Evolutionary conservation across 2,797 vertebrate genomes (phyloP).

Genomic region (Galagoides demidoff): DNA sequence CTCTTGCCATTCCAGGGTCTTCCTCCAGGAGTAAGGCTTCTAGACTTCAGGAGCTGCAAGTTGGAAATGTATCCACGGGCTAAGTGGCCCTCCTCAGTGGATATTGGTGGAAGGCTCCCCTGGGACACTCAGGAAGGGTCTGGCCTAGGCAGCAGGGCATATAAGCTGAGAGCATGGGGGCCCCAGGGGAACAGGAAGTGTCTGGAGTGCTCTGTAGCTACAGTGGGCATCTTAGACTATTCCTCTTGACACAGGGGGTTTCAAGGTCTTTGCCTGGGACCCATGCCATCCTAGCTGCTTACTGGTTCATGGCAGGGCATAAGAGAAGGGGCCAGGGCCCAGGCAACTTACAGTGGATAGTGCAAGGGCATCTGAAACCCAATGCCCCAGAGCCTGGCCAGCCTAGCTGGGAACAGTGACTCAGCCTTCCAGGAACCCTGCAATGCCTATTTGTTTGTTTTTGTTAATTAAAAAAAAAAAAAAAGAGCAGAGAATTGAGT

Average conservation of each 20-base stretch:
- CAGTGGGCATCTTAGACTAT: neutral
- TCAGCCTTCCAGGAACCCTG: conserved; percentile 86
- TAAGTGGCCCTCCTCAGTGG: too few relatives aligned
- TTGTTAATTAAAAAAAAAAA: neutral
- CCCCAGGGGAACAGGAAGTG: neutral
- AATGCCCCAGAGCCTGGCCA: neutral
- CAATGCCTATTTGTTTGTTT: conserved; percentile 54
- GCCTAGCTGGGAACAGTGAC: conserved; percentile 83
- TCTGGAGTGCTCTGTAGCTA: neutral
- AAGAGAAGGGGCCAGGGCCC: neutral
- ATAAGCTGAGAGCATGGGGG: accelerated
- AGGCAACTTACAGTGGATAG: conserved; percentile 16
- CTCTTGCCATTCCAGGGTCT: neutral
- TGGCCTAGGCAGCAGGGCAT: too few relatives aligned
- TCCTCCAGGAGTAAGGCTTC: neutral
- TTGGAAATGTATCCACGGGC: neutral
- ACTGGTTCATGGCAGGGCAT: conserved; percentile 22
- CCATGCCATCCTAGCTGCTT: neutral
- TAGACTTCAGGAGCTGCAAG: neutral
- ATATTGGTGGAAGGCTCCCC: neutral
- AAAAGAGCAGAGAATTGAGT: neutral
- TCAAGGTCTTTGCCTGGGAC: neutral
- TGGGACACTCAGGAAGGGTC: neutral
- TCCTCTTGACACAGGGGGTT: neutral
- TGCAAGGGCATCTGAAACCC: conserved; percentile 74